phyloP scores from a whole-genome alignment of 2,888 invertebrate species.

The Hirtodrosophila trivittata region DNA sequence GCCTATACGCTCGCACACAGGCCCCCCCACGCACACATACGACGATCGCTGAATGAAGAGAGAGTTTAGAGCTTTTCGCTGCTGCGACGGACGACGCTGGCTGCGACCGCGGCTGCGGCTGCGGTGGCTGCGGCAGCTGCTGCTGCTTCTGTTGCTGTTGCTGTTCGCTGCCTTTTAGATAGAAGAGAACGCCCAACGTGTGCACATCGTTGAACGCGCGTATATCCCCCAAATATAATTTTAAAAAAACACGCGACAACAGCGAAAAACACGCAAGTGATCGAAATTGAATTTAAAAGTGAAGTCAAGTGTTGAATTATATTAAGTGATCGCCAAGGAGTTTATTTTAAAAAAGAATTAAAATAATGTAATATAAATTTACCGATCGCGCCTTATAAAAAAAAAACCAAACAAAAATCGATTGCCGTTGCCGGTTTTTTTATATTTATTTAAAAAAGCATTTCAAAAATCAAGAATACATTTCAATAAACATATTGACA shows the following conservation, averaged over 20 bases:
- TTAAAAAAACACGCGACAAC: conserved; percentile 20
- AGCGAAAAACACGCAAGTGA: conserved; percentile 6
- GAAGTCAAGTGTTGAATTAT: conserved; percentile 13
- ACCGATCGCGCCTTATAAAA: conserved; percentile 12
- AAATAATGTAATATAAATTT: neutral
- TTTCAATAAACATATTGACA: conserved; percentile 25
- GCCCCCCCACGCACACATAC: conserved; percentile 38
- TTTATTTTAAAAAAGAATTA: too few species aligned
- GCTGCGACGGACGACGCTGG: conserved; percentile 4
- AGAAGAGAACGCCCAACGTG: conserved; percentile 70
- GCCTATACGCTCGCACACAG: conserved; percentile 8
- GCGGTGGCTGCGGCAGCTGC: conserved; percentile 5
- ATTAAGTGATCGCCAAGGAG: too few species aligned
- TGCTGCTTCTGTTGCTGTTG: conserved; percentile 12
- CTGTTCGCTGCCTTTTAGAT: conserved; percentile 54
- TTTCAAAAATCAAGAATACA: conserved; percentile 26
- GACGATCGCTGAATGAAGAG: conserved; percentile 25
- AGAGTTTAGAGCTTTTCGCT: conserved; percentile 38
- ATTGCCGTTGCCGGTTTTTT: conserved; percentile 8
- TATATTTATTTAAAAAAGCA: conserved; percentile 19
- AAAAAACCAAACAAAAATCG: too few species aligned
- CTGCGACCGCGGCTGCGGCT: conserved; percentile 19
- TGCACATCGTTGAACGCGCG: conserved; percentile 45
- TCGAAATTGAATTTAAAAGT: neutral
- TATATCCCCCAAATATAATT: conserved; percentile 11